Evolutionary conservation across 1,140 invertebrate species (phyloP).

Genomic region (Schlechtendalia chinensis): DNA sequence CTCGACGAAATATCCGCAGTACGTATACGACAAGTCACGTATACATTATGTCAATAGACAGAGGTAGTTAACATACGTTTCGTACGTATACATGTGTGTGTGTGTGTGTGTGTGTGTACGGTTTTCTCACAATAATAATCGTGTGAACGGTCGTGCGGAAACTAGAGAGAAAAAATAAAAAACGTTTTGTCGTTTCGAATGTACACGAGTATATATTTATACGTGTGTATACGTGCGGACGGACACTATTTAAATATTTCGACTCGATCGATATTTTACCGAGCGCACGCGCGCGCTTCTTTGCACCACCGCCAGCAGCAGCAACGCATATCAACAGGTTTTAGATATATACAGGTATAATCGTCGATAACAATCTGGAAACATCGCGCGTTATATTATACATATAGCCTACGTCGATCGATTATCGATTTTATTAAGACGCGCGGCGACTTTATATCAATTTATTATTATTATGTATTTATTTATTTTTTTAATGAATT

Average conservation of each 20-base stretch:
- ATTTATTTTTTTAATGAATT: slow-evolving; percentile 7
- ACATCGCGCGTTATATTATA: slow-evolving; percentile 20
- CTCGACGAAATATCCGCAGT: too few species aligned
- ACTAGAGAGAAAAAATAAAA: slow-evolving; percentile 3
- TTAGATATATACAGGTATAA: neutral
- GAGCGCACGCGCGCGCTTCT: too few species aligned
- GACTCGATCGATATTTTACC: slow-evolving; percentile 28
- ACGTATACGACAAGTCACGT: too few species aligned
- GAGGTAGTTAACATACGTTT: too few species aligned
- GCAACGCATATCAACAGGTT: slow-evolving; percentile 27
- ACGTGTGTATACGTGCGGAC: neutral
- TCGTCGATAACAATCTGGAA: slow-evolving; percentile 20
- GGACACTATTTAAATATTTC: slow-evolving; percentile 36
- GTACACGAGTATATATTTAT: neutral
- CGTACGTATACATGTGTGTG: too few species aligned
- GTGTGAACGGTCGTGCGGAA: neutral
- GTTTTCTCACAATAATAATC: too few species aligned
- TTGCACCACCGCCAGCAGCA: neutral
- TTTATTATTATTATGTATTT: too few species aligned
- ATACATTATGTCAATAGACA: too few species aligned
- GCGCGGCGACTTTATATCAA: neutral
- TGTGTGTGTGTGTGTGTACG: too few species aligned
- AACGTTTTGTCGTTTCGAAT: slow-evolving; percentile 21
- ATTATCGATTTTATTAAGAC: slow-evolving; percentile 7
- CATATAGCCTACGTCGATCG: slow-evolving; percentile 8